Conservation (phyloP, 2,113 vertebrate species). For the Crocuta crocuta region DNA sequence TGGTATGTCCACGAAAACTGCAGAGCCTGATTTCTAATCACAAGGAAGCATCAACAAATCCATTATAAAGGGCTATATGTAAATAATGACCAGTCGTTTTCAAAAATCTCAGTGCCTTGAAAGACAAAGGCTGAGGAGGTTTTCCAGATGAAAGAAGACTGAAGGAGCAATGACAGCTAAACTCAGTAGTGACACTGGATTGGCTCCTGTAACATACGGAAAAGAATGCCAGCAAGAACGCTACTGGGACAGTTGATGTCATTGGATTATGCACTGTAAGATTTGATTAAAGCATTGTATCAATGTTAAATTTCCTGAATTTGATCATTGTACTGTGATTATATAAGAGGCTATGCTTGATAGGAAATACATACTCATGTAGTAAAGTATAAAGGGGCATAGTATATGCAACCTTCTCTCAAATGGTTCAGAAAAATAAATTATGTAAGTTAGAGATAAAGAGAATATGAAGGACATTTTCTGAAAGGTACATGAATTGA, state of each 20-base stretch:
- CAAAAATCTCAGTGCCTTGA: neutral
- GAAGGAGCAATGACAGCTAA: neutral
- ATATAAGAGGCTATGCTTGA: neutral
- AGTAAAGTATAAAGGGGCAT: neutral
- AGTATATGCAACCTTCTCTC: neutral
- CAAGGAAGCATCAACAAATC: neutral
- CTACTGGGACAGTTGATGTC: neutral
- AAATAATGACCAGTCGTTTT: neutral
- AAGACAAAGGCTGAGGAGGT: neutral
- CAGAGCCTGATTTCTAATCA: neutral
- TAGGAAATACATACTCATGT: neutral
- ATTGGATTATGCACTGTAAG: neutral
- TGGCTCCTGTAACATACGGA: neutral
- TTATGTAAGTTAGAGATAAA: neutral
- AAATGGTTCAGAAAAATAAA: constrained; percentile 4
- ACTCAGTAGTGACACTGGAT: neutral
- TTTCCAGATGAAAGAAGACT: neutral
- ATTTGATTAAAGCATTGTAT: neutral
- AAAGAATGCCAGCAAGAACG: neutral
- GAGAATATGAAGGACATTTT: neutral
- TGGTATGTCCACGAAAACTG: neutral
- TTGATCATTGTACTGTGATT: neutral
- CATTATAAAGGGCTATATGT: neutral
- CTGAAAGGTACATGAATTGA: neutral
- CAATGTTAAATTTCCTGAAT: neutral